These are phyloP conservation scores for Mungos mungo DNA, from an alignment of 2,113 vertebrate genomes.

Conservation along the genomic window DNA sequence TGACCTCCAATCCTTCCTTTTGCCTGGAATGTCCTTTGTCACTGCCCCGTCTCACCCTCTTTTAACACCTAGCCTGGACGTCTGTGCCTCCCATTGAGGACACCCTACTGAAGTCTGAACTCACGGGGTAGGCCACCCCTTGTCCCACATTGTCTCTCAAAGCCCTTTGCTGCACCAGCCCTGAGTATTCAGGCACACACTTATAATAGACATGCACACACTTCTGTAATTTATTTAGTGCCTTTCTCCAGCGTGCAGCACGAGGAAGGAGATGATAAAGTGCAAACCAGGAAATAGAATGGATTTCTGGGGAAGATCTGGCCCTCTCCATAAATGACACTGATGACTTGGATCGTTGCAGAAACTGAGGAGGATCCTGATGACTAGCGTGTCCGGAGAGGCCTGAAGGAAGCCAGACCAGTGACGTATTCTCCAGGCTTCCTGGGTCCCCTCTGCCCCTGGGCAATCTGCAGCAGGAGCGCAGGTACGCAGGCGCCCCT, in stretches of 20 bases:
- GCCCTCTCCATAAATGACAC: neutral
- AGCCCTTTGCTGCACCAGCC: neutral
- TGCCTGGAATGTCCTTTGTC: neutral
- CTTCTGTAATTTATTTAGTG: neutral
- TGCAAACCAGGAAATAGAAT: neutral
- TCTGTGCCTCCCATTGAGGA: neutral
- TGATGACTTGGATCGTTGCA: neutral
- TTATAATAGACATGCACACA: neutral
- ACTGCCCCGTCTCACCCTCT: neutral
- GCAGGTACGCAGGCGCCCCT: neutral
- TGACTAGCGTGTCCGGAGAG: neutral
- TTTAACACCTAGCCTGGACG: neutral
- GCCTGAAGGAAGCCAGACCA: neutral
- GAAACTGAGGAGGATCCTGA: conserved; percentile 29
- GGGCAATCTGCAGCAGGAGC: neutral
- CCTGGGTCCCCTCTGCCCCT: neutral
- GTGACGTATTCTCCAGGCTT: neutral
- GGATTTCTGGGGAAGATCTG: neutral
- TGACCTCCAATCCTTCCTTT: neutral
- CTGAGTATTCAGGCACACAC: neutral
- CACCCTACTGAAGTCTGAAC: neutral
- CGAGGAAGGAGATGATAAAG: neutral
- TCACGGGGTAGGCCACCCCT: neutral
- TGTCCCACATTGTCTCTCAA: neutral
- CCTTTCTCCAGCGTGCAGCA: neutral